Percentiles rank a stretch among this genome's conserved stretches.
These are phyloP conservation scores for Parnassius glacialis DNA, from an alignment of 2,888 invertebrate species.

Conservation along the genomic window DNA sequence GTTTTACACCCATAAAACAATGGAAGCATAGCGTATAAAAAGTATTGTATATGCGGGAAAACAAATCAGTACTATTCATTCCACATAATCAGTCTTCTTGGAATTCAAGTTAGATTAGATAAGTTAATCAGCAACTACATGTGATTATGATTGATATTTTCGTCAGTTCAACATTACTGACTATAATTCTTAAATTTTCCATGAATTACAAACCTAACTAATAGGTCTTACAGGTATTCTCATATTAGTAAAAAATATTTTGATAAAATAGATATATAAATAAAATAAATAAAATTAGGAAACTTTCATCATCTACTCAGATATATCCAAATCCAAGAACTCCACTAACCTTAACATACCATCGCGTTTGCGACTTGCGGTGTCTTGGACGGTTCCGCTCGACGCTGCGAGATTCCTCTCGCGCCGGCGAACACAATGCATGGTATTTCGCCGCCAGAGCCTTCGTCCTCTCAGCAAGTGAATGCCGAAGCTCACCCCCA, in stretches of 20 bases:
- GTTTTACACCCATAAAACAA: neutral
- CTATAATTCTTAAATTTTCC: too few species aligned
- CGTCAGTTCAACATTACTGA: too few species aligned
- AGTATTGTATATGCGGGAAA: neutral
- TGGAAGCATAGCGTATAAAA: neutral
- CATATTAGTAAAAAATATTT: too few species aligned
- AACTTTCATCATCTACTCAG: too few species aligned
- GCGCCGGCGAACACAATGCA: slow-evolving; percentile 67
- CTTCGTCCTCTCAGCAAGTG: slow-evolving; percentile 75
- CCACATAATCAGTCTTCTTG: neutral
- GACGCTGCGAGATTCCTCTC: slow-evolving; percentile 50
- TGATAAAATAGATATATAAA: too few species aligned
- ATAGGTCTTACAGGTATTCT: too few species aligned
- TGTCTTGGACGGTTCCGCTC: slow-evolving; percentile 69
- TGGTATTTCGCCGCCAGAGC: slow-evolving; percentile 75
- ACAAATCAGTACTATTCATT: neutral
- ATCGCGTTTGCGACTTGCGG: slow-evolving; percentile 81
- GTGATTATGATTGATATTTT: too few species aligned
- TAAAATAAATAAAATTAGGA: too few species aligned
- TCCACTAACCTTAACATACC: slow-evolving; percentile 87
- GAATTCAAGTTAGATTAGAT: slow-evolving; percentile 11
- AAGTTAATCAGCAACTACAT: neutral
- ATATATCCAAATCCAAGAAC: slow-evolving; percentile 17
- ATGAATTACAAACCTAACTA: too few species aligned
- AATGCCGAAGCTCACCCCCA: slow-evolving; percentile 72